These are phyloP conservation scores for Dinocampus coccinellae DNA, from an alignment of 2,888 invertebrate genomes.

Conservation along the genomic window DNA sequence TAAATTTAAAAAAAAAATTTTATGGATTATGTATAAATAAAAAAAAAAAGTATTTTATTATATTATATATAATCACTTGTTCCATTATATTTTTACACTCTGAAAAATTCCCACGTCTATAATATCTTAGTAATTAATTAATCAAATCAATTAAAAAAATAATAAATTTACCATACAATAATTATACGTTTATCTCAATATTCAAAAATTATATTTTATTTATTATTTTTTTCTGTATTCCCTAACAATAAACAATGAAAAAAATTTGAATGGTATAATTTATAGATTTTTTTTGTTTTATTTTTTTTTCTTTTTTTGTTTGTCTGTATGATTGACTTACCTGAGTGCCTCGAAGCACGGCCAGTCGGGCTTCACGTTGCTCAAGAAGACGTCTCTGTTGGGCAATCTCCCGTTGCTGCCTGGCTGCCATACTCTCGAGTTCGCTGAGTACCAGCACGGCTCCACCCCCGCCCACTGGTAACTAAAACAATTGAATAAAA, in stretches of 20 bases:
- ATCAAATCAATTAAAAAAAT: too few species aligned
- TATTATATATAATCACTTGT: neutral
- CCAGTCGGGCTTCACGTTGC: constrained; percentile 83
- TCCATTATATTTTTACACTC: neutral
- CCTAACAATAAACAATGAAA: too few species aligned
- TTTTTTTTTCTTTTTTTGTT: neutral
- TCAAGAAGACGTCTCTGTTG: constrained; percentile 92
- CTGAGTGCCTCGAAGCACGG: constrained; percentile 68
- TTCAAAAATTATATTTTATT: too few species aligned
- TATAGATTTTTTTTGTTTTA: neutral
- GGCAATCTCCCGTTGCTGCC: constrained; percentile 98
- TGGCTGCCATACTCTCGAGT: constrained; percentile 97
- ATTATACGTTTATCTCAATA: too few species aligned
- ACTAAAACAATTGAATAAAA: constrained; percentile 73
- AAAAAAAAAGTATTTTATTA: neutral
- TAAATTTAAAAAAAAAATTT: neutral
- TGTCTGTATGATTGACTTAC: constrained; percentile 48
- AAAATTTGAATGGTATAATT: neutral
- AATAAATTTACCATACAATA: too few species aligned
- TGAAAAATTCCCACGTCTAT: too few species aligned
- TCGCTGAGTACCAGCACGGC: constrained; percentile 93
- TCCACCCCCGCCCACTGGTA: constrained; percentile 83
- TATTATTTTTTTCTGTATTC: too few species aligned
- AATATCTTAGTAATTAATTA: too few species aligned
- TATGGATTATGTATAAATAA: neutral